These are phyloP conservation scores for Coilia nasus DNA, from an alignment of 2,797 vertebrate genomes.

Conservation along the genomic window DNA sequence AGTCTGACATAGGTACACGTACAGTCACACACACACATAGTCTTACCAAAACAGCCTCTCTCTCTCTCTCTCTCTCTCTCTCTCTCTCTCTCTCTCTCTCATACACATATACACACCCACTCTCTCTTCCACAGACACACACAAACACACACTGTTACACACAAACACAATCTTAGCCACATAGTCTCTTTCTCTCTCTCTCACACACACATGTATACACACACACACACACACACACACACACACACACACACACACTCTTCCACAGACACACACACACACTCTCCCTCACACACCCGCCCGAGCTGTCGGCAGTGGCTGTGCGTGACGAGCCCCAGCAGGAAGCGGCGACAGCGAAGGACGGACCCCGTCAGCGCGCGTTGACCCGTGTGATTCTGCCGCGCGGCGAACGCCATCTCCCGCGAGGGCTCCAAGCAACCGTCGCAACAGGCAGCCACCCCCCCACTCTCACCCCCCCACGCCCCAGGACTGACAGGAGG, in stretches of 20 bases:
- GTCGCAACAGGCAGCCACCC: constrained; percentile 59
- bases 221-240: not conserved
- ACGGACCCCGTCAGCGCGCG: constrained; percentile 73
- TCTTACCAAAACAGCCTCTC: no score
- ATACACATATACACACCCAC: no score
- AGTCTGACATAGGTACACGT: not conserved
- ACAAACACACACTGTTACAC: no score
- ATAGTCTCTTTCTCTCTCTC: no score
- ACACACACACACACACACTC: not conserved
- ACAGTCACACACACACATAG: not conserved
- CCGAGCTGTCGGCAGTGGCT: constrained; percentile 5
- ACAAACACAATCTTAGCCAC: no score
- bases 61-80: no score
- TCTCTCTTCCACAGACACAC: no score
- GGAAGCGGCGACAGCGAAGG: constrained; percentile 73
- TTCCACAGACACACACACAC: not conserved
- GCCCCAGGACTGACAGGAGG: constrained; percentile 63
- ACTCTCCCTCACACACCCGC: constrained; percentile 9
- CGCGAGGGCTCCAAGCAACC: constrained; percentile 54
- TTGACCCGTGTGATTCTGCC: constrained; percentile 75
- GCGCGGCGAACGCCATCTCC: constrained; percentile 53
- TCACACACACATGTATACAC: no score
- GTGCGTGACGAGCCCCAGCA: constrained; percentile 49
- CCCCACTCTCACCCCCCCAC: constrained; percentile 45
- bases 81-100: no score